Percentiles rank a stretch among this genome's conserved stretches.
Conservation (phyloP, 1,140 invertebrate genomes). For the Tetramorium parvispinum region DNA sequence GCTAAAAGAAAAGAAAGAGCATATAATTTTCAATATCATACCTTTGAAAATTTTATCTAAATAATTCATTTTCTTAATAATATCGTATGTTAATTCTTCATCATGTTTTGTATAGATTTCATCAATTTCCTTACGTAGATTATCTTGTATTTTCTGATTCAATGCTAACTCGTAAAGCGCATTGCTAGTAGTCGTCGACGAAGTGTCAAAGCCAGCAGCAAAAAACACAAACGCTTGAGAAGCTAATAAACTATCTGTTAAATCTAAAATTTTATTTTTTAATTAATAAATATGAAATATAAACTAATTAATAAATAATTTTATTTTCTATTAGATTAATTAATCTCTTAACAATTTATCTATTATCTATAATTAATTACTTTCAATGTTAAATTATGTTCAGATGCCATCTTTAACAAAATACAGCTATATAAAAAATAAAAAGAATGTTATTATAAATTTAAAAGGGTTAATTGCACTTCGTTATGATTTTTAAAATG, state of each 20-base stretch:
- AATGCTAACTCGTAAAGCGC: slow-evolving; percentile 71
- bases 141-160: not conserved
- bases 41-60: slow-evolving; percentile 77
- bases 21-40: slow-evolving; percentile 21
- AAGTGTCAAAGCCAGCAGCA: slow-evolving; percentile 88
- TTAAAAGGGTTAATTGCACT: not conserved
- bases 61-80: slow-evolving; percentile 75
- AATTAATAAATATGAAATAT: not conserved
- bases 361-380: too few relatives aligned
- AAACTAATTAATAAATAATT: too few relatives aligned
- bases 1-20: not conserved
- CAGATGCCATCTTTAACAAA: too few relatives aligned
- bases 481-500: not conserved
- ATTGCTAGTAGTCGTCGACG: slow-evolving; percentile 85
- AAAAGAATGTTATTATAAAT: not conserved
- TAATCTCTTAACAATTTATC: too few relatives aligned
- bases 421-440: not conserved
- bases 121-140: slow-evolving; percentile 49
- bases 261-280: slow-evolving; percentile 60
- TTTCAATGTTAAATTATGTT: too few relatives aligned
- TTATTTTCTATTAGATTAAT: too few relatives aligned
- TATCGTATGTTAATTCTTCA: slow-evolving; percentile 72
- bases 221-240: slow-evolving; percentile 84
- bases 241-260: slow-evolving; percentile 75
- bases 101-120: slow-evolving; percentile 63